Percentiles rank a stretch among this genome's conserved stretches.
phyloP scores from a whole-genome alignment of 2,797 vertebrate species.

The Pangasius macronema region DNA sequence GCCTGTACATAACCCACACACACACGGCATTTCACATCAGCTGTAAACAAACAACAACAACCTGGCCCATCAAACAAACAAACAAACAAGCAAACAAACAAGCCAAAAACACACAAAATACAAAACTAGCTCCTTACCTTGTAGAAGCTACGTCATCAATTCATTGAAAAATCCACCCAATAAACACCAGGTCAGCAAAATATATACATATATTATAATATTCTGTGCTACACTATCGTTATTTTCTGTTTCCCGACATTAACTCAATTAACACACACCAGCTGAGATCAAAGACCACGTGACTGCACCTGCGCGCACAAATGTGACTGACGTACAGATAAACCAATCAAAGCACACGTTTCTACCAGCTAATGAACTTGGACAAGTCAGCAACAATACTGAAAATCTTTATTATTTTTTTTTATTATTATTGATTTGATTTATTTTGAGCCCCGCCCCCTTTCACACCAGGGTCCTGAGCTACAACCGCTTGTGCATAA shows the following conservation, averaged over 20 bases:
- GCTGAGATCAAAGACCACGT: background rate
- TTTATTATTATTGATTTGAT: background rate
- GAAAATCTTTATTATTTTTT: background rate
- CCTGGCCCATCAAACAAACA: background rate
- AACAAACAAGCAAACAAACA: background rate
- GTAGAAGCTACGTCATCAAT: background rate
- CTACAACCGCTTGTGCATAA: background rate
- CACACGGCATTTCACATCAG: background rate
- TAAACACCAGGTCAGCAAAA: background rate
- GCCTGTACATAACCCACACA: background rate
- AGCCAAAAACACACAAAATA: background rate
- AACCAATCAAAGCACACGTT: background rate
- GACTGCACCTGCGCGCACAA: background rate
- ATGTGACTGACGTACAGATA: background rate
- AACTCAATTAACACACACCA: background rate
- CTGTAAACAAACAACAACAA: background rate
- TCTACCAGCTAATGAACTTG: background rate
- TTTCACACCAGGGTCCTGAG: background rate
- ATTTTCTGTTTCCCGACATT: background rate
- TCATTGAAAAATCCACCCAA: background rate
- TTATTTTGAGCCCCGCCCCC: background rate
- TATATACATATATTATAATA: background rate
- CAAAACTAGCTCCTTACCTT: background rate
- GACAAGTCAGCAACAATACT: background rate
- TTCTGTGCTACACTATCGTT: too few species aligned